Evolutionary conservation across 2,888 invertebrate species (phyloP).

Genomic region (Ophonus ardosiacus): DNA sequence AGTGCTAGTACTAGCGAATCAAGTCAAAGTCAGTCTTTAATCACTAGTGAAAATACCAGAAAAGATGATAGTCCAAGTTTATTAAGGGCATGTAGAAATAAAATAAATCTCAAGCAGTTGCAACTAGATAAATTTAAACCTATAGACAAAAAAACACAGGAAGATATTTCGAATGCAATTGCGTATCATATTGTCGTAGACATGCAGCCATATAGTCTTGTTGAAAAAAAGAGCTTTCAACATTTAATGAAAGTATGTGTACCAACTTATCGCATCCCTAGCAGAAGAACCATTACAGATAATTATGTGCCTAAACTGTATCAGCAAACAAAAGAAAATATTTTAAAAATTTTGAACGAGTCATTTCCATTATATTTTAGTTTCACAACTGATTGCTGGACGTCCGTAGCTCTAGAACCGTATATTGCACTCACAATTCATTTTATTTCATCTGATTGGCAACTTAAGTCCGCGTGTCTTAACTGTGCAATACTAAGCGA

Average conservation of each 20-base stretch:
- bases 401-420: background rate
- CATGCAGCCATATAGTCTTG: background rate
- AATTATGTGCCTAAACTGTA: background rate
- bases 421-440: background rate
- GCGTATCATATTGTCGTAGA: constrained; percentile 7
- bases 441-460: too few species aligned
- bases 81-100: background rate
- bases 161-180: constrained; percentile 4
- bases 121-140: background rate
- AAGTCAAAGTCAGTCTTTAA: too few species aligned
- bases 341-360: too few species aligned
- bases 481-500: too few species aligned
- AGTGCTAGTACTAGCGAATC: background rate
- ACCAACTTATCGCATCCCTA: background rate
- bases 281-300: background rate
- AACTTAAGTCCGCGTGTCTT: too few species aligned
- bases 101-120: background rate
- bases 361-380: too few species aligned
- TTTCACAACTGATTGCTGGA: too few species aligned
- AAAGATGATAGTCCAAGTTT: too few species aligned
- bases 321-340: background rate
- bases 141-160: too few species aligned
- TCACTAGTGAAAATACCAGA: background rate
- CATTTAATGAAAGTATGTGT: constrained; percentile 4
- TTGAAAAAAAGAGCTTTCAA: background rate